These are phyloP conservation scores for Philereme vetulata DNA, from an alignment of 2,888 invertebrate genomes.

Conservation along the genomic window DNA sequence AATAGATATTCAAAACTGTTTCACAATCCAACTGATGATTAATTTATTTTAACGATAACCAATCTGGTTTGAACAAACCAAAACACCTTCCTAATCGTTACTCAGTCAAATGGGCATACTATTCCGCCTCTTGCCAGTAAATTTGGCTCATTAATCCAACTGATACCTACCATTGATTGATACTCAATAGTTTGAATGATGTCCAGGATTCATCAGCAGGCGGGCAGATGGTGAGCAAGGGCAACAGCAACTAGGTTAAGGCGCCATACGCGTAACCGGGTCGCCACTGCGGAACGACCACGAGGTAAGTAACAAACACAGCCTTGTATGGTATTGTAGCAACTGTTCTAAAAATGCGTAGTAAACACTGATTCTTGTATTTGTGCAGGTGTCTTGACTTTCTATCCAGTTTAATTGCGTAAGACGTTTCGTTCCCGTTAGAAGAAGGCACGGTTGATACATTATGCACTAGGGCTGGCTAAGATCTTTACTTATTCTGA, in stretches of 20 bases:
- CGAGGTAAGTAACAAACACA: constrained; percentile 70
- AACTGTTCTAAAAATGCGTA: constrained; percentile 52
- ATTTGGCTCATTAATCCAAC: neutral
- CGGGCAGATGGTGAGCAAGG: constrained; percentile 64
- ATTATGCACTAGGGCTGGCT: constrained; percentile 7
- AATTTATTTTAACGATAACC: neutral
- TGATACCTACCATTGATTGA: neutral
- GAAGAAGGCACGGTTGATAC: constrained; percentile 8
- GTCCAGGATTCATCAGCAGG: constrained; percentile 51
- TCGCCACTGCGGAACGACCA: constrained; percentile 62
- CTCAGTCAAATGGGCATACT: neutral
- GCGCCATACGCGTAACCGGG: constrained; percentile 60
- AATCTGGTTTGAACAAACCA: too few species aligned
- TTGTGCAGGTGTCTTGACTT: constrained; percentile 41
- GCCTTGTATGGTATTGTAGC: constrained; percentile 55
- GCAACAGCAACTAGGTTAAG: constrained; percentile 68
- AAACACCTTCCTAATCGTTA: neutral
- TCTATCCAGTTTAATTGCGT: constrained; percentile 29
- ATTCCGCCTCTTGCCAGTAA: neutral
- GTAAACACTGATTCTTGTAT: constrained; percentile 57
- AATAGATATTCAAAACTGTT: too few species aligned
- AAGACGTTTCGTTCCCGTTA: constrained; percentile 6
- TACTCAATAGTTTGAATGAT: constrained; percentile 29
- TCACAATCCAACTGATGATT: neutral
- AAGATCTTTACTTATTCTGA: too few species aligned